Evolutionary conservation across 2,888 invertebrate species (phyloP), one percentile per base, ranked within the genome.

Genomic region (Cyclophora punctaria): DNA sequence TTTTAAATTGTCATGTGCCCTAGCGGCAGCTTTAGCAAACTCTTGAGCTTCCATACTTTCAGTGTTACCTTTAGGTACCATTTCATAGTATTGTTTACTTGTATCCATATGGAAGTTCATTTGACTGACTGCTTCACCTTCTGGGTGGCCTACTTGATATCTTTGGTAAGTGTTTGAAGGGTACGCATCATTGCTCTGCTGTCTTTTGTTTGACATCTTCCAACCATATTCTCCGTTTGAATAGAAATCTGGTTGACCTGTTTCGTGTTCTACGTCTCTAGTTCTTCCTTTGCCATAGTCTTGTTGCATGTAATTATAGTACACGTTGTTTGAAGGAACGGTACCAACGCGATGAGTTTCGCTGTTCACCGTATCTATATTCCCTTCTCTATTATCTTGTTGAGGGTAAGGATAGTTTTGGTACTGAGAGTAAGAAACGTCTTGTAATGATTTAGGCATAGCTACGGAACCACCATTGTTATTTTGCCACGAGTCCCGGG

Each of bases 211-310:
- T 3, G 72, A 67, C 34, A 89, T 51, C 64, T 85, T 88, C 89
- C 89, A 89, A 2, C 89, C 89, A 59, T 80, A 89, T 58, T 89
- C 88, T 6, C 88, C 88, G 49, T 84, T 80, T 0, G 89, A 84
- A 56, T 88, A 89, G 40, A 68, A 59, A 7, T 75, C 76, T 48
- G 73, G 60, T 52, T 80, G 83, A 41, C 68, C 69, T 4, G 68
- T 71, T 57, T 82, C 81, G 48, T 75, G 78, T 44, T 86, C 83
- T 5, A 71, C 52, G 51, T 83, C 83, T 62, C 76, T 77, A 1
- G 70, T 64, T 34, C 73, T 71, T 51, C 63, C 59, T 67, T 75
- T 84, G 6, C 71, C 52, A 48, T 71, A 80, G 54, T 86, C 84
- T 2, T 86, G 83, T 62, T 83, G 84, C 35, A 75, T 73, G 51